Conservation (phyloP, 1,140 invertebrate genomes). For the Drosophila micromelanica region DNA sequence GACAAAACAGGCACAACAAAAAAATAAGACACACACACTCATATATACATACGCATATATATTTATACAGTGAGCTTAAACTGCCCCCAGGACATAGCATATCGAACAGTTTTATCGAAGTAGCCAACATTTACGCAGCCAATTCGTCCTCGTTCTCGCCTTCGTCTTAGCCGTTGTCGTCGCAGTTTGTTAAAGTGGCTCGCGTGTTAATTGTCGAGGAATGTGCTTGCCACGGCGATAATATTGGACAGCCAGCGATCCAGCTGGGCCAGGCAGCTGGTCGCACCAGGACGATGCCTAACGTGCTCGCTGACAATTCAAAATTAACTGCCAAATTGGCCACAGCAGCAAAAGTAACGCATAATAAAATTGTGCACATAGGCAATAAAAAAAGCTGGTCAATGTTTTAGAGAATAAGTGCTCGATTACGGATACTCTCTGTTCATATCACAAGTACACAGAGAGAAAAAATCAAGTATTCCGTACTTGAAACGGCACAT, state of each 20-base stretch:
- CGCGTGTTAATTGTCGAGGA: conserved; percentile 81
- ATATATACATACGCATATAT: neutral
- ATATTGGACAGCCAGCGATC: conserved; percentile 54
- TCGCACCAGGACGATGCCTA: conserved; percentile 41
- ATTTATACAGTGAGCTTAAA: conserved; percentile 30
- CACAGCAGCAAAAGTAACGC: conserved; percentile 53
- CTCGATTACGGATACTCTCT: neutral
- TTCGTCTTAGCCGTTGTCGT: conserved; percentile 32
- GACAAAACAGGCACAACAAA: conserved; percentile 52
- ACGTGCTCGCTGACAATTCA: conserved; percentile 80
- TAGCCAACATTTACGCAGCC: conserved; percentile 65
- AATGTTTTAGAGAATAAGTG: neutral
- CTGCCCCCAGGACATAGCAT: conserved; percentile 55
- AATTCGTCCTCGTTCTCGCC: conserved; percentile 51
- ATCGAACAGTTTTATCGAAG: conserved; percentile 76
- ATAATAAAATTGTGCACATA: conserved; percentile 64
- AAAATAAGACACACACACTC: conserved; percentile 3
- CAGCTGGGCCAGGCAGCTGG: conserved; percentile 24
- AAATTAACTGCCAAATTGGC: conserved; percentile 77
- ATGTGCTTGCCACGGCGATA: conserved; percentile 77
- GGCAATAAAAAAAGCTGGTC: conserved; percentile 39
- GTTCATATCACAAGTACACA: no score
- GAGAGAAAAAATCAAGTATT: no score
- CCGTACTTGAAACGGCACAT: no score
- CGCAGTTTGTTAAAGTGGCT: conserved; percentile 78